Conservation (phyloP, 2,888 invertebrate species). For the Limenitis camilla region DNA sequence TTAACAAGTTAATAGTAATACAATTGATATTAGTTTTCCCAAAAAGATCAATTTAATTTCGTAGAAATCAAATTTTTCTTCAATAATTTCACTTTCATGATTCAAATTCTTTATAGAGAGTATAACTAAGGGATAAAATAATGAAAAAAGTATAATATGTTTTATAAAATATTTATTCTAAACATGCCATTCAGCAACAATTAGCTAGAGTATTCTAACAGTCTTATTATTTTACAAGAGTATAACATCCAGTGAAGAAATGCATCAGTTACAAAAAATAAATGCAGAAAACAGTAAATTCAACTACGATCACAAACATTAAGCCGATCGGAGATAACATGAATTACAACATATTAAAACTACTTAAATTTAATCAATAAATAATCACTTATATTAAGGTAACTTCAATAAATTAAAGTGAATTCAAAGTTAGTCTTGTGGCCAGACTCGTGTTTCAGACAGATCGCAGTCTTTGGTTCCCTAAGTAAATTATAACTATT, state of each 20-base stretch:
- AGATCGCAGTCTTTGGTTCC: slow-evolving; percentile 66
- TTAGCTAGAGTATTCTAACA: slow-evolving; percentile 71
- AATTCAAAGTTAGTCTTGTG: slow-evolving; percentile 42
- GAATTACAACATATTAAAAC: slow-evolving; percentile 34
- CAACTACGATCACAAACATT: slow-evolving; percentile 27
- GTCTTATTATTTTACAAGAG: slow-evolving; percentile 72
- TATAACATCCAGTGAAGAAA: slow-evolving; percentile 62
- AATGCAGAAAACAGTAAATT: slow-evolving; percentile 45
- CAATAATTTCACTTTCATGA: no score
- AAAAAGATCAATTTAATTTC: no score
- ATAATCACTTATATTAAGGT: slow-evolving; percentile 67
- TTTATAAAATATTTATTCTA: slow-evolving; percentile 55
- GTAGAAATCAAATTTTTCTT: no score
- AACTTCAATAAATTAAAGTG: slow-evolving; percentile 69
- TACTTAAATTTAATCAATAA: slow-evolving; percentile 64
- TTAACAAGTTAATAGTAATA: slow-evolving; percentile 17
- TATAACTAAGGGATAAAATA: slow-evolving; percentile 3
- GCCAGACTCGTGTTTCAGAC: slow-evolving; percentile 46
- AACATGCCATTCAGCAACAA: slow-evolving; percentile 53
- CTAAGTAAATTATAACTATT: slow-evolving; percentile 51
- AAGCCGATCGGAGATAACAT: slow-evolving; percentile 22
- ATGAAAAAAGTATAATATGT: slow-evolving; percentile 30
- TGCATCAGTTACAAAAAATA: slow-evolving; percentile 56
- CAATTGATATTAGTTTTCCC: not conserved
- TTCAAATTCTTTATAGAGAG: no score